These are phyloP conservation scores for Alouatta palliata DNA, from an alignment of 2,113 vertebrate species.

Conservation along the genomic window DNA sequence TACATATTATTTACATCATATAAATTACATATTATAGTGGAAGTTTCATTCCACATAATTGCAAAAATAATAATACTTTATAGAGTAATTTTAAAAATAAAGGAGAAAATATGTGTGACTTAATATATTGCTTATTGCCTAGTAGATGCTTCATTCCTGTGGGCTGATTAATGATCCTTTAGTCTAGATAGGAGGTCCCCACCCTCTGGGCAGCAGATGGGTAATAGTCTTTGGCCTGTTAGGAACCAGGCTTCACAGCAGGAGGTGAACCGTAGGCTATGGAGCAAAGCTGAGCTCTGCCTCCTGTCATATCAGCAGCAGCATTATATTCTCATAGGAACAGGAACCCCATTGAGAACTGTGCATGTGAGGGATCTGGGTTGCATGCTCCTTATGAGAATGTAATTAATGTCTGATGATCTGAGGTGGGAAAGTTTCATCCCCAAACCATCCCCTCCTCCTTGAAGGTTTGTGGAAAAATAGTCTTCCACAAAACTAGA, in stretches of 20 bases:
- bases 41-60: background rate
- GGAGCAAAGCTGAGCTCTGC: no score
- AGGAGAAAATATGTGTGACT: background rate
- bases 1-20: no score
- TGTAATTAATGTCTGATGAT: no score
- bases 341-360: no score
- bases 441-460: no score
- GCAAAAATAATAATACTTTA: background rate
- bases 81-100: background rate
- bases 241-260: background rate
- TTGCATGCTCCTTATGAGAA: no score
- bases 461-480: no score
- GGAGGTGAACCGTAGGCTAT: background rate
- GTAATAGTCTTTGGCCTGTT: background rate
- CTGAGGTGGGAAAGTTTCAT: no score
- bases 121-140: background rate
- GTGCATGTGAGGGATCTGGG: no score
- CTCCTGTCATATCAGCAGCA: no score
- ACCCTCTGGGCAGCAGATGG: background rate
- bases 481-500: no score
- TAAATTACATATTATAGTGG: background rate
- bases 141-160: background rate
- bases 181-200: background rate
- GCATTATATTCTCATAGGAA: no score
- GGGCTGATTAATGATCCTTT: background rate